Conservation (phyloP, 2,797 vertebrate species). For the Cyclura pinguis region DNA sequence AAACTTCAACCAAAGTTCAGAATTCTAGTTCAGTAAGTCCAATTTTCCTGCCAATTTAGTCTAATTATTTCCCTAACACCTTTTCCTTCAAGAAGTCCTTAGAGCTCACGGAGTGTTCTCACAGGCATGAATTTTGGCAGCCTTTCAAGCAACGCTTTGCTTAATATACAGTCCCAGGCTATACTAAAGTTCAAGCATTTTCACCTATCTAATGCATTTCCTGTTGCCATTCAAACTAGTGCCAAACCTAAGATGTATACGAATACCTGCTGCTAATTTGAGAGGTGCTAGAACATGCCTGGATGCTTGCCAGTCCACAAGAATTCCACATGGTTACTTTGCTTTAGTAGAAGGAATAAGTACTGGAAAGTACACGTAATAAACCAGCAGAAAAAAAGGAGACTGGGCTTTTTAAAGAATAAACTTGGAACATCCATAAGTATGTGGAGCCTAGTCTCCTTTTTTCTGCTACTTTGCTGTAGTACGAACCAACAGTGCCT, state of each 20-base stretch:
- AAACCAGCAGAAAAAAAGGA: too few relatives aligned
- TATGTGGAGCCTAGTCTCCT: too few relatives aligned
- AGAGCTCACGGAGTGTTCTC: not conserved
- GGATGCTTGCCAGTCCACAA: constrained; percentile 41
- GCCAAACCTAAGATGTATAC: constrained; percentile 25
- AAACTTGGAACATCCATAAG: too few relatives aligned
- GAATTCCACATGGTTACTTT: not conserved
- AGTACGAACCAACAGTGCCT: not conserved
- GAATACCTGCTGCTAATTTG: constrained; percentile 43
- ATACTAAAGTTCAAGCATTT: constrained; percentile 54
- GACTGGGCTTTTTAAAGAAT: too few relatives aligned
- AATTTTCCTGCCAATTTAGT: not conserved
- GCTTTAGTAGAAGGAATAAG: too few relatives aligned
- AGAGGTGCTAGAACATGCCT: constrained; percentile 38
- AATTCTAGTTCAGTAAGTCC: not conserved
- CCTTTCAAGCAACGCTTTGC: constrained; percentile 12
- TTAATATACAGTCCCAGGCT: constrained; percentile 41
- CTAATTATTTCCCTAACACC: not conserved
- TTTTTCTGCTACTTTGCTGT: not conserved
- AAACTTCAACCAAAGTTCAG: not conserved
- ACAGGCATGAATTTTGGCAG: constrained; percentile 45
- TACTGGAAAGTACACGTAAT: too few relatives aligned
- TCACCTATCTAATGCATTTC: constrained; percentile 59
- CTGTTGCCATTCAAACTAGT: constrained; percentile 57
- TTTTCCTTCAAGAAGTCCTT: constrained; percentile 25